Conservation (phyloP, 1,140 invertebrate genomes). For the Caenorhabditis inopinata region DNA sequence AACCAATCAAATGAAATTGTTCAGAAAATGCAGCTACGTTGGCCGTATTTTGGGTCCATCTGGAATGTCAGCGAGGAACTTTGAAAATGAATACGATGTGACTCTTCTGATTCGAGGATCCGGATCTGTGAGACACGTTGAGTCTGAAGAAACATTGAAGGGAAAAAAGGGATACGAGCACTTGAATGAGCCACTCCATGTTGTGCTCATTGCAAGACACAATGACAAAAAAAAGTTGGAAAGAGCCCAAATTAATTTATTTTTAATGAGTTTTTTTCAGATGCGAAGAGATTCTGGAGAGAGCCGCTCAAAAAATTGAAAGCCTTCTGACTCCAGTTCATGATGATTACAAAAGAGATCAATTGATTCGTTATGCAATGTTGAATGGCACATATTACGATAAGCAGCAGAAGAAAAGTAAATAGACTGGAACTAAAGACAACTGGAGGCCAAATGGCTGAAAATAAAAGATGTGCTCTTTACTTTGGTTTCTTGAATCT, state of each 20-base stretch:
- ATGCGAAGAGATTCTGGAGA: neutral
- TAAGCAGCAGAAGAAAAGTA: neutral
- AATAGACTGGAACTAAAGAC: neutral
- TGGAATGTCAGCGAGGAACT: conserved; percentile 91
- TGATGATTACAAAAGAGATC: conserved; percentile 1
- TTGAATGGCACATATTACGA: neutral
- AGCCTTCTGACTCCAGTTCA: neutral
- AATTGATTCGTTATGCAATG: conserved; percentile 6
- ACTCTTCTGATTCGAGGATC: conserved; percentile 94
- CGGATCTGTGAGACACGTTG: conserved; percentile 75
- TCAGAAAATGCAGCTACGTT: conserved; percentile 78
- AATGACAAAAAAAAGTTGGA: neutral
- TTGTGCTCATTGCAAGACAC: conserved; percentile 70
- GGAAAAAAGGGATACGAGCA: conserved; percentile 99
- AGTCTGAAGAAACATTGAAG: conserved; percentile 90
- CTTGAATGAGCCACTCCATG: conserved; percentile 93
- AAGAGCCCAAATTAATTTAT: neutral
- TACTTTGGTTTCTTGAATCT: no score
- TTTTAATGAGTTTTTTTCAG: neutral
- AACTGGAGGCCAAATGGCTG: no score
- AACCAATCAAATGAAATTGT: neutral
- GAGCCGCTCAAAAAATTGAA: conserved; percentile 3
- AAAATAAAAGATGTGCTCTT: no score
- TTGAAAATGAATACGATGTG: conserved; percentile 93
- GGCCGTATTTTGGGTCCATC: conserved; percentile 94